phyloP scores from a whole-genome alignment of 2,888 invertebrate species.

The Philopedon plagiatum region DNA sequence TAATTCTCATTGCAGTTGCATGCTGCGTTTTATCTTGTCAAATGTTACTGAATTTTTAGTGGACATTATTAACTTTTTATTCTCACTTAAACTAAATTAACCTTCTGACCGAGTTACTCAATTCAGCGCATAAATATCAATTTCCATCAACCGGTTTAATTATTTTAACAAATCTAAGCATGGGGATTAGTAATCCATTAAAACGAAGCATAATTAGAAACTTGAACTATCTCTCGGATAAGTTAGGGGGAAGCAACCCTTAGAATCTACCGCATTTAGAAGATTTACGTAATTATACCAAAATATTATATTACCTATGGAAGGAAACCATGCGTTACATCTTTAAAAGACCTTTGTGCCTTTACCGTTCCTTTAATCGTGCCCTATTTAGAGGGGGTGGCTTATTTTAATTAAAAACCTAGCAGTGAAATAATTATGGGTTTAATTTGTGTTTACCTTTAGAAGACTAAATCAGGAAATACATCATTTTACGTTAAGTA shows the following conservation, averaged over 20 bases:
- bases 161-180: slow-evolving; percentile 31
- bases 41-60: no score
- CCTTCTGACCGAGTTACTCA: not conserved
- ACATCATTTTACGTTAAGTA: no score
- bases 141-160: slow-evolving; percentile 34
- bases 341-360: slow-evolving; percentile 18
- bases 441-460: no score
- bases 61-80: no score
- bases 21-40: no score
- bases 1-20: no score
- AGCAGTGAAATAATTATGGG: not conserved
- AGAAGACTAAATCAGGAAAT: no score
- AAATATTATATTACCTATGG: slow-evolving; percentile 44
- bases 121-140: not conserved
- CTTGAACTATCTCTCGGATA: slow-evolving; percentile 41
- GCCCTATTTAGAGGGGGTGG: not conserved
- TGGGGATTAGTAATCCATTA: slow-evolving; percentile 47
- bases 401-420: slow-evolving; percentile 9
- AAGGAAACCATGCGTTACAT: slow-evolving; percentile 25
- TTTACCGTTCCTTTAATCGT: slow-evolving; percentile 10
- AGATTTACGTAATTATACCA: slow-evolving; percentile 43
- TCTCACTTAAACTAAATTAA: not conserved
- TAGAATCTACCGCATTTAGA: slow-evolving; percentile 37
- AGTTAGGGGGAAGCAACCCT: slow-evolving; percentile 36
- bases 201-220: slow-evolving; percentile 41